Evolutionary conservation across 2,888 invertebrate genomes (phyloP).

Genomic region (Nomada goodeniana): DNA sequence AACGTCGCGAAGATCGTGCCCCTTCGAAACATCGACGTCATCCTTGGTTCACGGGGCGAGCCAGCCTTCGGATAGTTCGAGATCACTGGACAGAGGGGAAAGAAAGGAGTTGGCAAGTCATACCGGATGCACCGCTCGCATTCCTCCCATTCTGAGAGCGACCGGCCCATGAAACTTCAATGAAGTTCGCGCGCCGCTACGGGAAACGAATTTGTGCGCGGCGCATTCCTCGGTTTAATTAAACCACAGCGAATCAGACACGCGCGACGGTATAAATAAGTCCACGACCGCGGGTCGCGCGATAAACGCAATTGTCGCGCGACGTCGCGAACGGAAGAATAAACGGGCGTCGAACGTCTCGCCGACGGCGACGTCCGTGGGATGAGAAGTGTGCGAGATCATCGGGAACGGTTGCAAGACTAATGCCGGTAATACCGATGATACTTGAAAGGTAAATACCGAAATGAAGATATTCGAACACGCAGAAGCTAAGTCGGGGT

Average conservation of each 20-base stretch:
- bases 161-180: conserved; percentile 28
- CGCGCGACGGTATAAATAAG: not conserved
- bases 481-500: too few species aligned
- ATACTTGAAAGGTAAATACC: too few species aligned
- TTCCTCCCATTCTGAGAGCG: conserved; percentile 27
- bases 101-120: conserved; percentile 38
- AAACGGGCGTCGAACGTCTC: too few species aligned
- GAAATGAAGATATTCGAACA: too few species aligned
- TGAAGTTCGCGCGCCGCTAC: conserved; percentile 29
- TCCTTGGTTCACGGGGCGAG: conserved; percentile 75
- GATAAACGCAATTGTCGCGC: too few species aligned
- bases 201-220: conserved; percentile 29
- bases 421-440: too few species aligned
- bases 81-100: conserved; percentile 53
- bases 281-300: not conserved
- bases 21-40: conserved; percentile 88
- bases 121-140: conserved; percentile 39
- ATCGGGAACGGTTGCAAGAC: too few species aligned
- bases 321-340: too few species aligned
- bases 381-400: too few species aligned
- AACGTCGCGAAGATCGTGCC: conserved; percentile 93
- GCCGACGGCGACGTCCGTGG: too few species aligned
- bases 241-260: conserved; percentile 10
- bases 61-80: conserved; percentile 71
- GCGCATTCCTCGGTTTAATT: conserved; percentile 23